Base-by-base conservation (phyloP, 1,140 invertebrate genomes). In the Gryllus bimaculatus region DNA sequence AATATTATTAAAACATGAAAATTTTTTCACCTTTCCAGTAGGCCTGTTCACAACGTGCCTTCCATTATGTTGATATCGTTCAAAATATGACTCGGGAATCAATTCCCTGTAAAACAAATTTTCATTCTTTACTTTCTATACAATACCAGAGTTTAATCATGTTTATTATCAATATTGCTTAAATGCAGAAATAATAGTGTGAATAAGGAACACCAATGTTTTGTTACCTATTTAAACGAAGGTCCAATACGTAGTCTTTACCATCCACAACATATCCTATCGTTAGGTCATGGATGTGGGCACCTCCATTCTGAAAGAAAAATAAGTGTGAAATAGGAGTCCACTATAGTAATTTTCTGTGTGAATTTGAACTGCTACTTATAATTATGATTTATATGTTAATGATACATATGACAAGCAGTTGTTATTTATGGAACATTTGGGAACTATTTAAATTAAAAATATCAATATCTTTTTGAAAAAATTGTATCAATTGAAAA, bases 1-100 rank as follows among this genome's bases (percentile, higher is more conserved):
- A n/a, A n/a, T n/a, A 39, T 2, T 3, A 18, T 66, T 13, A 18
- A 66, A 18, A 66, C 54, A 3, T 13, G 10, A 66, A 3, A 66
- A 66, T 0, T 13, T 79, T 86, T 86, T 88, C 87, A 93, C 92
- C 86, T 91, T 86, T 84, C 86, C 87, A 54, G 86, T 88, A 54
- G 92, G 91, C 83, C 85, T 88, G 82, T 91, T 86, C 75, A 91
- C 86, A 76, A 91, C 90, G 83, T 89, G 88, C 82, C 86, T 83
- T 54, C 92, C 92, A 83, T 90, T 86, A 82, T 91, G 88, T 85
- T 95, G 93, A 84, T 92, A 90, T 81, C 89, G 89, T 83, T 94
- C 87, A 83, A 93, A 92, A 86, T 93, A 94, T 80, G 90, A 89
- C 73, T 89, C 88, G 0, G 94, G 89, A 79, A 96, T 88, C 47